A percentile compares a stretch with the other conserved stretches of the same genome.
phyloP scores from a whole-genome alignment of 2,797 vertebrate genomes.

The Hyperoplus lanceolatus region DNA sequence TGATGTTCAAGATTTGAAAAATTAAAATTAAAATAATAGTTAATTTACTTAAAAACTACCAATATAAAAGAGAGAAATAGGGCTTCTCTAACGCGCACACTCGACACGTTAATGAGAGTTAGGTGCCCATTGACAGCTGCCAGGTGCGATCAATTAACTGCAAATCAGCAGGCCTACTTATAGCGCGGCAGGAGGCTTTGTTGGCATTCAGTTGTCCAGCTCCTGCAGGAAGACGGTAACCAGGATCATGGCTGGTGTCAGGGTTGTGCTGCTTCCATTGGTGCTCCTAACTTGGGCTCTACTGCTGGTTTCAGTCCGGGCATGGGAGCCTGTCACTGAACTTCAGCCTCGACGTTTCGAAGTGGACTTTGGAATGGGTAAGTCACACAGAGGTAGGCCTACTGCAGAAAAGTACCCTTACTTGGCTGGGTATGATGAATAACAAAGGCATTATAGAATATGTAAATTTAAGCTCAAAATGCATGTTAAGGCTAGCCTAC shows the following conservation, averaged over 20 bases:
- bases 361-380: no score
- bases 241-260: constrained; percentile 60
- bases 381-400: no score
- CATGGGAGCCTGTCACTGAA: constrained; percentile 25
- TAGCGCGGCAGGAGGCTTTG: fast-evolving
- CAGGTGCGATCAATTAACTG: constrained; percentile 54
- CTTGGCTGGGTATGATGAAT: no score
- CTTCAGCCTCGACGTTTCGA: neutral
- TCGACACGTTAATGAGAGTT: neutral
- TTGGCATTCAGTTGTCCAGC: neutral
- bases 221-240: neutral
- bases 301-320: constrained; percentile 37
- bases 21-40: no score
- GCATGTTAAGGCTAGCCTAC: no score
- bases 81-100: neutral
- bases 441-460: no score
- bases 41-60: no score
- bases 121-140: neutral
- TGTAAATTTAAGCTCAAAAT: no score
- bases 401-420: no score
- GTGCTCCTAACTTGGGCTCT: constrained; percentile 29
- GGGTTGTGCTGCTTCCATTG: constrained; percentile 26
- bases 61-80: neutral
- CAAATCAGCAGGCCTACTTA: neutral
- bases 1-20: neutral